A percentile compares a stretch with the other conserved stretches of the same genome.
Evolutionary conservation across 2,113 vertebrate genomes (phyloP).

Genomic region (Lepus americanus): DNA sequence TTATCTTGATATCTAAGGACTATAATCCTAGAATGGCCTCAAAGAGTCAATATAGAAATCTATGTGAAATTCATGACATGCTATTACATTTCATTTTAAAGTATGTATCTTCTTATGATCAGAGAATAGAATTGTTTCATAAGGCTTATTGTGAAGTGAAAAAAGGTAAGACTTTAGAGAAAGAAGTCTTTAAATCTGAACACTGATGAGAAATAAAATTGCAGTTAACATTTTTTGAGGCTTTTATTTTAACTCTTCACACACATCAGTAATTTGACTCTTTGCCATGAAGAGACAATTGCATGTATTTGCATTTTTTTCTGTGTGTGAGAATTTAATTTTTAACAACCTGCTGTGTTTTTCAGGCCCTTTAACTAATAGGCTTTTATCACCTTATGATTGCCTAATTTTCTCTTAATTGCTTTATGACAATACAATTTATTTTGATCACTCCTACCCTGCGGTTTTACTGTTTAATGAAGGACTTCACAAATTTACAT

Average conservation of each 20-base stretch:
- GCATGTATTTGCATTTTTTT: constrained; percentile 77
- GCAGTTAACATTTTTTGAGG: constrained; percentile 22
- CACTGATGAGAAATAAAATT: constrained; percentile 50
- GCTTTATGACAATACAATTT: constrained; percentile 85
- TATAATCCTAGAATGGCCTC: background rate
- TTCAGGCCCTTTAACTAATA: constrained; percentile 84
- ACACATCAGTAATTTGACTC: constrained; percentile 71
- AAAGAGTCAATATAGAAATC: background rate
- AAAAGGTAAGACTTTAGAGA: background rate
- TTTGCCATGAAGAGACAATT: constrained; percentile 76
- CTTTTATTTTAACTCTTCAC: constrained; percentile 75
- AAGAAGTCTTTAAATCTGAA: constrained; percentile 44
- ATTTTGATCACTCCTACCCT: constrained; percentile 78
- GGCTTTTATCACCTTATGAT: constrained; percentile 86
- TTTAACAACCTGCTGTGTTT: constrained; percentile 84
- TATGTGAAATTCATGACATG: background rate
- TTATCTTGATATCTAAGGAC: background rate
- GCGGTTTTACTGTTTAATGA: constrained; percentile 74
- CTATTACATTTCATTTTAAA: constrained; percentile 20
- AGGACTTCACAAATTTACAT: constrained; percentile 61
- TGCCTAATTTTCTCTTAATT: constrained; percentile 85
- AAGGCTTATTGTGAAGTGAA: constrained; percentile 28
- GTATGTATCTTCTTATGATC: constrained; percentile 22
- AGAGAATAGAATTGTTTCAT: constrained; percentile 29
- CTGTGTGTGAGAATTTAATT: constrained; percentile 84